These are phyloP conservation scores for Tribolium castaneum DNA, from an alignment of 1,140 invertebrate species.

Conservation along the genomic window DNA sequence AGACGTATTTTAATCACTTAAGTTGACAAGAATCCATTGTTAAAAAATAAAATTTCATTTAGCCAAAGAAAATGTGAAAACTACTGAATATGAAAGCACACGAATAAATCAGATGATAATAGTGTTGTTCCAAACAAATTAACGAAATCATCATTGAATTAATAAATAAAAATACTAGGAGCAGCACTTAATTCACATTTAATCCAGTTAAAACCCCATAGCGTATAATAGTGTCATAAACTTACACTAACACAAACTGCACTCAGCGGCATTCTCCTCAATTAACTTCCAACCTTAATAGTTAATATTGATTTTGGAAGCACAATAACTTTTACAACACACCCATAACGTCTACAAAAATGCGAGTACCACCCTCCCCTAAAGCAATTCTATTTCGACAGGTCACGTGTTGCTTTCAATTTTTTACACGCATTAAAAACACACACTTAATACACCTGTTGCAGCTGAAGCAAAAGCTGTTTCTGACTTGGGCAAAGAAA, in stretches of 20 bases:
- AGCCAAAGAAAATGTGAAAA: neutral
- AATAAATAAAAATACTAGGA: neutral
- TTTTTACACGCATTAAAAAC: neutral
- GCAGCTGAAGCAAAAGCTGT: conserved; percentile 5
- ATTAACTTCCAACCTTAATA: neutral
- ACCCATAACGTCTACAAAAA: neutral
- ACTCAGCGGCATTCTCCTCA: conserved; percentile 52
- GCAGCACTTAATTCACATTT: neutral
- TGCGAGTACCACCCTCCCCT: neutral
- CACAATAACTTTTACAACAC: conserved; percentile 25
- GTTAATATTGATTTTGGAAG: conserved; percentile 22
- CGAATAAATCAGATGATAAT: conserved; percentile 6
- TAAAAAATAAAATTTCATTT: neutral
- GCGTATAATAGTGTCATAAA: conserved; percentile 1
- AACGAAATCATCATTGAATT: neutral
- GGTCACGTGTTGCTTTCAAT: neutral
- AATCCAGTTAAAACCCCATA: neutral
- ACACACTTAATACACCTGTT: conserved; percentile 9
- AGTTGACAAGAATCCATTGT: too few species aligned
- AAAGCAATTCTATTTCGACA: neutral
- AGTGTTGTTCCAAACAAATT: conserved; percentile 1
- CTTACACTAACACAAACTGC: conserved; percentile 56
- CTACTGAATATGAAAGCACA: neutral
- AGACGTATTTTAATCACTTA: too few species aligned
- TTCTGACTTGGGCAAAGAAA: conserved; percentile 8